Conservation (phyloP, 1,140 invertebrate genomes). For the Capitella teleta region DNA sequence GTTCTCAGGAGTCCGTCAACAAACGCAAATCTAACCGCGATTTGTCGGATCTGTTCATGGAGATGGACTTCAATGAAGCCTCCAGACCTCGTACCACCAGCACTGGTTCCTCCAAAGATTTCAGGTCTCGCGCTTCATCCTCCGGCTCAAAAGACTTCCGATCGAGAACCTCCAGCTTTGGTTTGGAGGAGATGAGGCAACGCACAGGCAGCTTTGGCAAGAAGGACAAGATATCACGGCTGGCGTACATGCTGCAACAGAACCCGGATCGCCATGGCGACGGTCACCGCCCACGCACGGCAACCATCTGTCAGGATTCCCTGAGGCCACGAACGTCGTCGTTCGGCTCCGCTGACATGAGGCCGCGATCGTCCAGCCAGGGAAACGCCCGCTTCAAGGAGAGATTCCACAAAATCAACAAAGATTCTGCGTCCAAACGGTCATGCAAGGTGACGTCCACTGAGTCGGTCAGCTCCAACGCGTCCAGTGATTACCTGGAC, state of each 20-base stretch:
- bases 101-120: background rate
- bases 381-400: constrained; percentile 13
- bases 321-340: constrained; percentile 27
- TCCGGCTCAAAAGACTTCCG: background rate
- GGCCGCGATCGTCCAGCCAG: constrained; percentile 34
- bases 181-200: background rate
- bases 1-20: background rate
- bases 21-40: too few species aligned
- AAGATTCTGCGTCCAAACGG: background rate
- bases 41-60: constrained; percentile 28
- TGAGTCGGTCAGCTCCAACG: background rate
- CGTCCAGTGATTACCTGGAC: background rate
- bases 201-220: background rate
- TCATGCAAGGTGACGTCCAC: background rate
- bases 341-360: constrained; percentile 21
- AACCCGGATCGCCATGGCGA: background rate
- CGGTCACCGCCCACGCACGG: constrained; percentile 24
- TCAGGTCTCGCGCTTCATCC: constrained; percentile 1
- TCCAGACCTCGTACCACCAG: background rate
- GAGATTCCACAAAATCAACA: background rate
- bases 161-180: background rate
- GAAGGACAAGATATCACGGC: background rate
- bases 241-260: background rate
- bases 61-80: constrained; percentile 26
- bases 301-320: constrained; percentile 33